A percentile compares a stretch with the other conserved stretches of the same genome.
These are phyloP conservation scores for Actinernus sp. DNA, from an alignment of 92 coral and sea anemone species.

Conservation along the genomic window DNA sequence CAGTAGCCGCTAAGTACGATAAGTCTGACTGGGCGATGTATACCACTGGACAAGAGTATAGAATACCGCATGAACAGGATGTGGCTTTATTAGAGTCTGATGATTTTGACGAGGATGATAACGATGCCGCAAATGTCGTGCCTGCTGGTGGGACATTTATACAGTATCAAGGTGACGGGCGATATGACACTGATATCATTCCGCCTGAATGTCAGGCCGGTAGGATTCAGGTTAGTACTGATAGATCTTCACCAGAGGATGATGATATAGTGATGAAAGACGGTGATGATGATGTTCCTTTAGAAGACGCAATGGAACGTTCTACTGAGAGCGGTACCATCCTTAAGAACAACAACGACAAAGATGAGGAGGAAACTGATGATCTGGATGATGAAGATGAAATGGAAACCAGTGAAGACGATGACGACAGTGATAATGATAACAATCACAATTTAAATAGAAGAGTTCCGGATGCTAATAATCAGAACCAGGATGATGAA, in stretches of 20 bases:
- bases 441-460: not conserved
- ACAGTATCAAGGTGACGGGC: constrained; percentile 13
- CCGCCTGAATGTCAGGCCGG: not conserved
- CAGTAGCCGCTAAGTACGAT: constrained; percentile 39
- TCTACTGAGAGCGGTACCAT: too few relatives aligned
- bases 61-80: constrained; percentile 1
- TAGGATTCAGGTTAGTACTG: too few relatives aligned
- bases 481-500: not conserved
- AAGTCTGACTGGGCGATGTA: constrained; percentile 74
- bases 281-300: too few relatives aligned
- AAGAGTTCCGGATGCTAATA: not conserved
- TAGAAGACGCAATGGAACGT: too few relatives aligned
- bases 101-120: not conserved
- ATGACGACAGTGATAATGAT: constrained; percentile 10
- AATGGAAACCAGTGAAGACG: not conserved
- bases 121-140: not conserved
- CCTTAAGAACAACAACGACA: too few relatives aligned
- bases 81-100: constrained; percentile 5
- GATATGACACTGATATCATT: not conserved
- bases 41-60: constrained; percentile 47
- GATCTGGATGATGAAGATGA: not conserved
- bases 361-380: not conserved
- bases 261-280: too few relatives aligned
- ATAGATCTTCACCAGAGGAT: too few relatives aligned
- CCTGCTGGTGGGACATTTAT: constrained; percentile 19